phyloP scores from a whole-genome alignment of 2,888 invertebrate species.

The Trypoxylon attenuatum region DNA sequence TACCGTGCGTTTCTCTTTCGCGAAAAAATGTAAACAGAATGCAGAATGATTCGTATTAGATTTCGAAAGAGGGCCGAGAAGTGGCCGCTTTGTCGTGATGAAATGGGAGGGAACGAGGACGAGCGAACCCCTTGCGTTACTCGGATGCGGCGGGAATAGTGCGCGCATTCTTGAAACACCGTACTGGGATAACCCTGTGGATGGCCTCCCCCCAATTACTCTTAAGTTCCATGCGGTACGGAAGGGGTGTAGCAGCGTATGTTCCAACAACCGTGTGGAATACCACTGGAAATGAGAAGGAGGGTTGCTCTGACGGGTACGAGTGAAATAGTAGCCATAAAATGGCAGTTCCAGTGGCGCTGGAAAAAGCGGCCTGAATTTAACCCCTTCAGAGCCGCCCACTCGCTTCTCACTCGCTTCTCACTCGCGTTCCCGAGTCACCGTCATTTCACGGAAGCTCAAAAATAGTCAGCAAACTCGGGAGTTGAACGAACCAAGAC shows the following conservation, averaged over 20 bases:
- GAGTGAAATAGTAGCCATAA: conserved; percentile 30
- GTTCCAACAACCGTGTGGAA: conserved; percentile 37
- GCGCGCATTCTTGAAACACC: conserved; percentile 38
- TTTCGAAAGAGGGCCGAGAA: not conserved
- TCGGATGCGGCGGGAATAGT: conserved; percentile 2
- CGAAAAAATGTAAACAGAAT: not conserved
- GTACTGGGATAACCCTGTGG: conserved; percentile 7
- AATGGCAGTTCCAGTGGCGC: conserved; percentile 22
- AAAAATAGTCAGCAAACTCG: no score
- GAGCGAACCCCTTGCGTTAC: no score
- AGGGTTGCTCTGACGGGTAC: conserved; percentile 3
- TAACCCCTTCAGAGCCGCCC: not conserved
- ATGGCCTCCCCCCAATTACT: conserved; percentile 35
- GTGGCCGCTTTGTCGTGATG: not conserved
- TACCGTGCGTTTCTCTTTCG: not conserved
- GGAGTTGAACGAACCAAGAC: no score
- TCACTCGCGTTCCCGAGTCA: no score
- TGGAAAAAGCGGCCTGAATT: not conserved
- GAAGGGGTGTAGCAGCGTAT: conserved; percentile 19
- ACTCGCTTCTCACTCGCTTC: no score
- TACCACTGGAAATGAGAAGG: conserved; percentile 47
- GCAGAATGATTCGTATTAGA: not conserved
- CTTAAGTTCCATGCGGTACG: conserved; percentile 31
- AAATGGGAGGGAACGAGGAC: conserved; percentile 4
- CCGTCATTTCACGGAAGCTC: no score